Evolutionary conservation across 2,797 vertebrate genomes (phyloP).

Genomic region (Parauchenoglanis punctatus): DNA sequence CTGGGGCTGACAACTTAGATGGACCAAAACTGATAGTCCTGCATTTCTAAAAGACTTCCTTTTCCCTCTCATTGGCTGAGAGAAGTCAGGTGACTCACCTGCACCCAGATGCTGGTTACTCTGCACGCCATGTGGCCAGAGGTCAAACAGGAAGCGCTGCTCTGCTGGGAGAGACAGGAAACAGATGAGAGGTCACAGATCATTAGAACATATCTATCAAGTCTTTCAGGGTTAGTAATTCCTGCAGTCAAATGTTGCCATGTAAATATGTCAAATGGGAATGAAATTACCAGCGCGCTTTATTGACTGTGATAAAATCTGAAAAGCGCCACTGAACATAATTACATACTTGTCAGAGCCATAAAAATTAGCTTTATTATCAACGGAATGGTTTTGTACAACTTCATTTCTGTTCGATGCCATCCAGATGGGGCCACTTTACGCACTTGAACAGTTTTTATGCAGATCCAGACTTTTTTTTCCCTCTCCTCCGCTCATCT

Average conservation of each 20-base stretch:
- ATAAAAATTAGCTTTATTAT: conserved; percentile 98
- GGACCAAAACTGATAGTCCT: conserved; percentile 33
- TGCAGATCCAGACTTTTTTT: conserved; percentile 80
- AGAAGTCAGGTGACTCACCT: conserved; percentile 36
- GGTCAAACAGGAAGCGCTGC: conserved; percentile 96
- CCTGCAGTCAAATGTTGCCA: conserved; percentile 99
- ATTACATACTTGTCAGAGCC: conserved; percentile 96
- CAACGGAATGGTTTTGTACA: conserved; percentile 98
- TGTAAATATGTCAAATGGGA: conserved; percentile 99
- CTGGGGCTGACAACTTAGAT: conserved; percentile 46
- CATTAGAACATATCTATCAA: conserved; percentile 99
- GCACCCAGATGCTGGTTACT: conserved; percentile 43
- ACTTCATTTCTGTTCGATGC: conserved; percentile 99
- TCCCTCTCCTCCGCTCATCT: conserved; percentile 32
- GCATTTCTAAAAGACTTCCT: conserved; percentile 26
- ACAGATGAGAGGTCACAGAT: conserved; percentile 99
- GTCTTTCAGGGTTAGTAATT: conserved; percentile 98
- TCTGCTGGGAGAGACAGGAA: conserved; percentile 93
- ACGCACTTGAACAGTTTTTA: conserved; percentile 99
- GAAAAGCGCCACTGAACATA: conserved; percentile 98
- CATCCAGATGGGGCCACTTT: conserved; percentile 99
- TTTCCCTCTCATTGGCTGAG: background rate
- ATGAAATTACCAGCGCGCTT: conserved; percentile 99
- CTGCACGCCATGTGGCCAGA: conserved; percentile 76
- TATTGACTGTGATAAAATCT: conserved; percentile 99